These are phyloP conservation scores for Artemia franciscana DNA, from an alignment of 1,140 invertebrate species.

Conservation along the genomic window DNA sequence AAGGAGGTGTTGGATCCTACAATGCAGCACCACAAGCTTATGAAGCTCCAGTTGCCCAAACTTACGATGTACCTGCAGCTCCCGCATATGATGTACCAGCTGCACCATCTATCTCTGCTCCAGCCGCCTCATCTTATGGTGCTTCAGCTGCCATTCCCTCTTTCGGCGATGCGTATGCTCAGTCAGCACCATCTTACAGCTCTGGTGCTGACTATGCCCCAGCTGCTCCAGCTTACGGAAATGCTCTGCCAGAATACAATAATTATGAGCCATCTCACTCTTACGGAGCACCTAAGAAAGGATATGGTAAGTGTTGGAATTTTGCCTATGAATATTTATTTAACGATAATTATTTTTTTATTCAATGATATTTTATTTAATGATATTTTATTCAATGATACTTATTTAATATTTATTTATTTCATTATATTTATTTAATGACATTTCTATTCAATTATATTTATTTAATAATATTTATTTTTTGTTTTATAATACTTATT, in stretches of 20 bases:
- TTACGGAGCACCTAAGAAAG: not conserved
- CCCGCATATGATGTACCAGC: not conserved
- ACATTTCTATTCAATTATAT: too few species aligned
- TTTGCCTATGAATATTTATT: too few species aligned
- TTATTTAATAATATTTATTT: too few species aligned
- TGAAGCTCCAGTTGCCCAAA: not conserved
- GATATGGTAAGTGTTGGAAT: not conserved
- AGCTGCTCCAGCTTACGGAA: constrained; percentile 5
- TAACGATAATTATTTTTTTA: too few species aligned
- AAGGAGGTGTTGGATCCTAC: not conserved
- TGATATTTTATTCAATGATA: too few species aligned
- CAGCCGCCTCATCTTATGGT: not conserved
- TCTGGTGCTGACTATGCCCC: constrained; percentile 1
- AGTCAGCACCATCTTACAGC: constrained; percentile 1
- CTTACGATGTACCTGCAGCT: not conserved
- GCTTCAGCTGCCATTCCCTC: not conserved
- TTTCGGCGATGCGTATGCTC: not conserved
- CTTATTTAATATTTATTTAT: too few species aligned
- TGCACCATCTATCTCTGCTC: not conserved
- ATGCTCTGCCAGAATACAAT: not conserved
- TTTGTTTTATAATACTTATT: too few species aligned
- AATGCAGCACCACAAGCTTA: not conserved
- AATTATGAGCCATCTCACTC: not conserved
- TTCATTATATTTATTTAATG: too few species aligned
- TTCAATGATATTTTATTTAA: too few species aligned